A percentile compares a stretch with the other conserved stretches of the same genome.
Evolutionary conservation across 2,797 vertebrate genomes (phyloP).

Genomic region (Tangara arthus): DNA sequence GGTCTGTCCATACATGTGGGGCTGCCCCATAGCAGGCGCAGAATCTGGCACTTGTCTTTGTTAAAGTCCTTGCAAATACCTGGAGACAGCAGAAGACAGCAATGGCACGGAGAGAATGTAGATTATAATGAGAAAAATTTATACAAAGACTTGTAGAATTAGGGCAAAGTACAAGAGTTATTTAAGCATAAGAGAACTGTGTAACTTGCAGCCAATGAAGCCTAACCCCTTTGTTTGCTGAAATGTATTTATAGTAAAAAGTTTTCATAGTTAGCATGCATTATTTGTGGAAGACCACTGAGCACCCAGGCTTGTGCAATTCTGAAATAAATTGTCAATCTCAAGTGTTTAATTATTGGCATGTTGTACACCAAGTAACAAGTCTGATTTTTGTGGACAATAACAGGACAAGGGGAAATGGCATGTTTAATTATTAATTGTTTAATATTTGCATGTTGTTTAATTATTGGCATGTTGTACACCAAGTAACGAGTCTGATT

Average conservation of each 20-base stretch:
- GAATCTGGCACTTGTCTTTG: background rate
- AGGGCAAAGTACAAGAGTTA: background rate
- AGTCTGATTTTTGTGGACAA: background rate
- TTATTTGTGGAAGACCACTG: background rate
- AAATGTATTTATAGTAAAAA: background rate
- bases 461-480: background rate
- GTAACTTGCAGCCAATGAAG: background rate
- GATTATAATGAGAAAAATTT: background rate
- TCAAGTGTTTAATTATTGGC: background rate
- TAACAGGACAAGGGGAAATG: background rate
- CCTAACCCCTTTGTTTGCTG: background rate
- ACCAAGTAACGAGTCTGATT: background rate
- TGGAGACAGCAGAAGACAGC: background rate
- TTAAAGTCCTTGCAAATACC: background rate
- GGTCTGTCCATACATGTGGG: background rate
- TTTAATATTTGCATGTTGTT: no score
- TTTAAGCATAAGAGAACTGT: background rate
- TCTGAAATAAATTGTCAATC: background rate
- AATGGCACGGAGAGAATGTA: background rate
- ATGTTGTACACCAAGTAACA: accelerated
- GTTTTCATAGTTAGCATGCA: background rate
- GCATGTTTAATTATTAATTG: no score
- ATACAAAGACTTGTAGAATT: background rate
- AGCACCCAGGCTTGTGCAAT: background rate
- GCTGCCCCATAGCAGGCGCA: background rate